A percentile compares a stretch with the other conserved stretches of the same genome.
phyloP scores from a whole-genome alignment of 2,797 vertebrate genomes.

The Oreonectes daqikongensis region DNA sequence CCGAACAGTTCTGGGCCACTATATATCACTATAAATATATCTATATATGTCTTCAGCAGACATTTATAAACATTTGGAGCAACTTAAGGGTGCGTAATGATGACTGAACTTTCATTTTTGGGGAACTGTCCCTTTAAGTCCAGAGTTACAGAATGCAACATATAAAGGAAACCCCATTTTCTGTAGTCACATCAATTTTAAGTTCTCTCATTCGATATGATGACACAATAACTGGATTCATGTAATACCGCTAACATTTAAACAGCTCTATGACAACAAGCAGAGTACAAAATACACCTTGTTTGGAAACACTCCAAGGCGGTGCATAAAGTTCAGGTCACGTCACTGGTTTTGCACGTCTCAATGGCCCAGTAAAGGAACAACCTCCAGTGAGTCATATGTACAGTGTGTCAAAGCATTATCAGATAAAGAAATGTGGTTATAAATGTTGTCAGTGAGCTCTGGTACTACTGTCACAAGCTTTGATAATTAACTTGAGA shows the following conservation, averaged over 20 bases:
- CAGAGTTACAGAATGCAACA: too few species aligned
- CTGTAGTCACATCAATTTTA: neutral
- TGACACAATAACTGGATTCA: neutral
- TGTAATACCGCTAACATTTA: neutral
- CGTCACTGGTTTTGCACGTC: slow-evolving; percentile 13
- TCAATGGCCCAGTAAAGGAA: slow-evolving; percentile 4
- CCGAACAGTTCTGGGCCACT: too few species aligned
- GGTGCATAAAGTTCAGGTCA: neutral
- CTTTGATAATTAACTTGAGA: neutral
- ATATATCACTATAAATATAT: too few species aligned
- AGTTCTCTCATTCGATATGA: neutral
- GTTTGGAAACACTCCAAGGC: slow-evolving; percentile 1
- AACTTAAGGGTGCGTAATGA: too few species aligned
- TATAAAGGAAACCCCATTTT: too few species aligned
- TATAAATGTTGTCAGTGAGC: neutral
- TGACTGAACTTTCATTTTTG: too few species aligned
- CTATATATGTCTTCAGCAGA: too few species aligned
- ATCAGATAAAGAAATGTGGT: slow-evolving; percentile 27
- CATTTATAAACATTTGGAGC: too few species aligned
- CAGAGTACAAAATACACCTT: slow-evolving; percentile 23
- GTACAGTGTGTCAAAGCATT: slow-evolving; percentile 14
- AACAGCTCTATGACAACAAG: neutral
- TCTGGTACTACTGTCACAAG: neutral
- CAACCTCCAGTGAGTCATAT: slow-evolving; percentile 22
- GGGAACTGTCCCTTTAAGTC: too few species aligned